Conservation (phyloP, 1,140 invertebrate species). For the Drosophila guanche region DNA sequence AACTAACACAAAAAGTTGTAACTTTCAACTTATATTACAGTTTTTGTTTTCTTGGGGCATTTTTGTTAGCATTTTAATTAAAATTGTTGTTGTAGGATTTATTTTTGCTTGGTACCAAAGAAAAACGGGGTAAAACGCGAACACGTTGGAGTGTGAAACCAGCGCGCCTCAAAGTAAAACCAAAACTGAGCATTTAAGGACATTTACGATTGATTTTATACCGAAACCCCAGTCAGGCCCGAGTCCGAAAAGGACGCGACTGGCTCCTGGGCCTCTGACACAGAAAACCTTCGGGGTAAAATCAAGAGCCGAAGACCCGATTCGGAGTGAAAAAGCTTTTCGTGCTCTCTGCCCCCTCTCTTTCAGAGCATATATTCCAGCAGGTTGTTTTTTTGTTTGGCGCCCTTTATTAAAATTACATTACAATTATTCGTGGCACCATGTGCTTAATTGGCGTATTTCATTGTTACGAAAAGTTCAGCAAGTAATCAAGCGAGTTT, state of each 20-base stretch:
- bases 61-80: constrained; percentile 19
- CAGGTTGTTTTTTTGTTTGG: constrained; percentile 75
- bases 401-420: constrained; percentile 52
- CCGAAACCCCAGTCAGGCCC: constrained; percentile 41
- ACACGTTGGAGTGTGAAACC: constrained; percentile 47
- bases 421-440: constrained; percentile 44
- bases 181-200: constrained; percentile 82
- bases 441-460: constrained; percentile 42
- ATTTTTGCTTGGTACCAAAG: constrained; percentile 47
- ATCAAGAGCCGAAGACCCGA: constrained; percentile 31
- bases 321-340: constrained; percentile 62
- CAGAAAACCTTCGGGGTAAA: constrained; percentile 55
- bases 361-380: constrained; percentile 49
- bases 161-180: constrained; percentile 68
- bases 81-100: constrained; percentile 14
- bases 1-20: constrained; percentile 31
- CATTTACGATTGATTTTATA: constrained; percentile 83
- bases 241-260: constrained; percentile 45
- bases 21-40: constrained; percentile 31
- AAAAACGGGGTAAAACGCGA: constrained; percentile 49
- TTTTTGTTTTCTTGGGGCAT: constrained; percentile 22
- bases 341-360: background rate
- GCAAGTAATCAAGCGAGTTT: background rate
- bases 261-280: constrained; percentile 39
- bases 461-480: constrained; percentile 27